Evolutionary conservation across 2,113 vertebrate species (phyloP).

Genomic region (Barnardius zonarius): DNA sequence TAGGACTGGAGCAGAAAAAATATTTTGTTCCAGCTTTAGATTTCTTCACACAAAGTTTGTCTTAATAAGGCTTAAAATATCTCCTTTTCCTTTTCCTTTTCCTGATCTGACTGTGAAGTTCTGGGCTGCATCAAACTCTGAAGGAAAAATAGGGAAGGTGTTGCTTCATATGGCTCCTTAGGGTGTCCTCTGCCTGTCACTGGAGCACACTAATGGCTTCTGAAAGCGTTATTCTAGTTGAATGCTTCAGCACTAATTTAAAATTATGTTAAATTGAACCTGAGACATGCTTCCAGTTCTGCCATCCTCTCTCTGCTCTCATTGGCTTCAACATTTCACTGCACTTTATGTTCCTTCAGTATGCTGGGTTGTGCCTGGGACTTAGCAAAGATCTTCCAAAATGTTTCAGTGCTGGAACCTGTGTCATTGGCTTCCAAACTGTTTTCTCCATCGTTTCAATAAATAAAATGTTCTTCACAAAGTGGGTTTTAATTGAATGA

Average conservation of each 20-base stretch:
- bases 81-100: not conserved
- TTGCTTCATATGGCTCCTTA: not conserved
- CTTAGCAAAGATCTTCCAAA: not conserved
- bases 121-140: not conserved
- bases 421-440: not conserved
- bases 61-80: not conserved
- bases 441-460: not conserved
- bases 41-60: not conserved
- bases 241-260: not conserved
- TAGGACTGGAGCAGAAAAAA: not conserved
- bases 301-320: fast-evolving
- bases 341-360: not conserved
- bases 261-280: slow-evolving; percentile 12
- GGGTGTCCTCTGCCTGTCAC: not conserved
- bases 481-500: not conserved
- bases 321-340: not conserved
- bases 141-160: not conserved
- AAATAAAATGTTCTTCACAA: not conserved
- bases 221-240: not conserved
- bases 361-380: not conserved
- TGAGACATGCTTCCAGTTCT: not conserved
- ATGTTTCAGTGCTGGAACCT: not conserved
- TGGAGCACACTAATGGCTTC: not conserved
- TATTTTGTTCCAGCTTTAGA: not conserved
- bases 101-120: not conserved